Percentiles rank a stretch among this genome's conserved stretches.
These are phyloP conservation scores for Theonella swinhoei DNA, from an alignment of 37 sponge, comb jelly and placozoan species.

Conservation along the genomic window DNA sequence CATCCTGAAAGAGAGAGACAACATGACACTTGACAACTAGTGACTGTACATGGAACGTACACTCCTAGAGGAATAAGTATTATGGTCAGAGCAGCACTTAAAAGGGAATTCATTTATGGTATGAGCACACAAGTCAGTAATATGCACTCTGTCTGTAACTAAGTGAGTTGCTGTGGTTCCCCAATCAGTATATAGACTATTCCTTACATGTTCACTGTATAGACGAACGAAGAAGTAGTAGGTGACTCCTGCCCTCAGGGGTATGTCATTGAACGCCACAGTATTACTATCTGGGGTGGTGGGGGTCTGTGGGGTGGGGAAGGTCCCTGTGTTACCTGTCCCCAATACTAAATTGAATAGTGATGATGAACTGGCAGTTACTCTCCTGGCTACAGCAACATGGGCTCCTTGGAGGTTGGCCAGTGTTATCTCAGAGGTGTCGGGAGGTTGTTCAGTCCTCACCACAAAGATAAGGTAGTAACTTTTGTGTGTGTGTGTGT, in stretches of 20 bases:
- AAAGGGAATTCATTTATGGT: too few species aligned
- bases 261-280: neutral
- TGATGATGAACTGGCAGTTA: neutral
- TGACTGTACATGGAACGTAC: too few species aligned
- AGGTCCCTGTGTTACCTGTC: neutral
- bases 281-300: neutral
- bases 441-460: neutral
- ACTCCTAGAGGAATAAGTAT: too few species aligned
- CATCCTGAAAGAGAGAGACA: neutral
- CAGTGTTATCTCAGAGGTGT: neutral
- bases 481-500: too few species aligned
- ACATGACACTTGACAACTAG: too few species aligned
- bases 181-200: neutral
- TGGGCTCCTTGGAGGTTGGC: neutral
- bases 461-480: neutral
- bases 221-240: constrained; percentile 34
- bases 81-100: too few species aligned
- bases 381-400: neutral
- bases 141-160: too few species aligned
- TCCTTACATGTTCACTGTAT: constrained; percentile 14
- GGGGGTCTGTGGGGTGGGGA: neutral
- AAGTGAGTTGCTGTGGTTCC: too few species aligned
- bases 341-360: neutral
- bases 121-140: too few species aligned
- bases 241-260: neutral